Base-by-base conservation (phyloP, 2,797 vertebrate genomes). In the Alcedo quadribrachys region DNA sequence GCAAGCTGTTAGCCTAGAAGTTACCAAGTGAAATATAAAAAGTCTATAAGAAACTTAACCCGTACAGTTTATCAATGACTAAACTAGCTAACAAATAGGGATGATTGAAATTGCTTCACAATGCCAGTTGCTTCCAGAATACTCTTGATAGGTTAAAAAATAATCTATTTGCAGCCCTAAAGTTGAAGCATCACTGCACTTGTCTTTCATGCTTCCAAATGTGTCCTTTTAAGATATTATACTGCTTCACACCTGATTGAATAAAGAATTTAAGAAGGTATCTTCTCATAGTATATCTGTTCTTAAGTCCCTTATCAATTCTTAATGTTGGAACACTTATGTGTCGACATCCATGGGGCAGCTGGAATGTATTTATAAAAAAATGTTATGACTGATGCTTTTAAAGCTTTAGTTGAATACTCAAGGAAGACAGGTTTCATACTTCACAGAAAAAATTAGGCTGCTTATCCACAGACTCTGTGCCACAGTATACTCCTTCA, bases 151-250 rank as follows among this genome's bases (percentile, higher is more conserved):
- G 89, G 92, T 91, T 93, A 95, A 97, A 96, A 93, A 93, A 93
- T 93, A 94, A 94, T 92, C 94, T 92, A 91, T 97, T 97, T 97
- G 79, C 80, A 95, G 92, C 83, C 95, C 81, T 94, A 84, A 97
- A 95, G 85, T 66, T 96, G 93, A 91, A 91, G 93, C 96, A 93
- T 95, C 93, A 95, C 87, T 97, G 97, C 98, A 97, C 98, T 97
- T 97, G 97, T 98, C 98, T 98, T 98, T 98, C 98, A 98, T 97
- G 96, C 97, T 97, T 97, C 96, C 97, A 97, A 98, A 98, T 97
- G 96, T 97, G 98, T 98, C 98, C 97, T 97, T 98, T 98, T 98
- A 98, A 98, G 97, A 98, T 98, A 98, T 97, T 98, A 98, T 93
- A 95, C 95, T 93, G 94, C 97, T 98, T 98, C 97, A 98, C 98